phyloP scores from a whole-genome alignment of 1,140 invertebrate species.

The Calliopsis andreniformis region DNA sequence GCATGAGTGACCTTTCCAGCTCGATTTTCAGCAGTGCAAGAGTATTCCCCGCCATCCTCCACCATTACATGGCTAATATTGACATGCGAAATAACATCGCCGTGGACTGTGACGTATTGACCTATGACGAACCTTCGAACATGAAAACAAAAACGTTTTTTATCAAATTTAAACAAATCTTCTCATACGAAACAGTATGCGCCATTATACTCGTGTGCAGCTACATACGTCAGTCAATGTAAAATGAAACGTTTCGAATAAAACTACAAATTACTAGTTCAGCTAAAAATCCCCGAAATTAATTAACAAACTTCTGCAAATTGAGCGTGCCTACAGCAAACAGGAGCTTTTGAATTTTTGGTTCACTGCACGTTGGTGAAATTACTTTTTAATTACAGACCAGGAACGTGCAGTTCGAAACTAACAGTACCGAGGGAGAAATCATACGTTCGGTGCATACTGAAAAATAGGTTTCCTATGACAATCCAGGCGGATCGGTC shows the following conservation, averaged over 20 bases:
- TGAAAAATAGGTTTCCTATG: background rate
- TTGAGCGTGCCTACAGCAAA: background rate
- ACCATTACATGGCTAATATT: constrained; percentile 92
- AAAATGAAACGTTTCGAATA: background rate
- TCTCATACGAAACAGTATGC: background rate
- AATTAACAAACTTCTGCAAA: constrained; percentile 22
- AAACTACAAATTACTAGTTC: background rate
- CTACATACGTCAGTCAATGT: background rate
- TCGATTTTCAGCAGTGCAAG: constrained; percentile 90
- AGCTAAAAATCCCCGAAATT: constrained; percentile 5
- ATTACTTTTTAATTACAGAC: constrained; percentile 23
- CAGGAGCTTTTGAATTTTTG: background rate
- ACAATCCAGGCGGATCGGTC: constrained; percentile 6
- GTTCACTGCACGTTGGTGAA: background rate
- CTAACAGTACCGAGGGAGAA: too few relatives aligned
- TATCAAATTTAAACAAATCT: background rate
- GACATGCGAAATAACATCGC: constrained; percentile 92
- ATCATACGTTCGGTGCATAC: constrained; percentile 1
- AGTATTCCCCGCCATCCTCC: constrained; percentile 93
- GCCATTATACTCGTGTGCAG: background rate
- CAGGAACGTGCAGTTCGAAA: background rate
- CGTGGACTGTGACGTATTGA: constrained; percentile 90
- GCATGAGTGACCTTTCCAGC: constrained; percentile 89
- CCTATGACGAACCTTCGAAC: constrained; percentile 88
- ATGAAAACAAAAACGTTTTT: constrained; percentile 8